phyloP scores from a whole-genome alignment of 1,140 invertebrate species.

The Bombus impatiens region DNA sequence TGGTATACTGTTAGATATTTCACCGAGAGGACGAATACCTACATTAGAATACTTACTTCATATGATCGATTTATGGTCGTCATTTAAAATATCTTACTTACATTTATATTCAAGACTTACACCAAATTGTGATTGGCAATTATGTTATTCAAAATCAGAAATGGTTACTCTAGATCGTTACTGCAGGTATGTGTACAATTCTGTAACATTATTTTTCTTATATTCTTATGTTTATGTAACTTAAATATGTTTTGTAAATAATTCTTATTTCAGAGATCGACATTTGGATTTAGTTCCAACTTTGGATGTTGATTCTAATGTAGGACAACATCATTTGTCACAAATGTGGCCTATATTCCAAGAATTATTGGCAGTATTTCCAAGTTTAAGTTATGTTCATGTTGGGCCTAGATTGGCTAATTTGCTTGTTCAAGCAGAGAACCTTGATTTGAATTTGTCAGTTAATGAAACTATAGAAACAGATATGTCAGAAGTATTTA shows the following conservation, averaged over 20 bases:
- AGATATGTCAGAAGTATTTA: constrained; percentile 81
- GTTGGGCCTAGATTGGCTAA: constrained; percentile 85
- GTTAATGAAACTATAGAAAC: constrained; percentile 81
- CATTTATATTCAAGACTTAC: constrained; percentile 84
- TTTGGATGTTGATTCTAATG: constrained; percentile 84
- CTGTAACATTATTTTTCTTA: constrained; percentile 6
- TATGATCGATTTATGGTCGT: constrained; percentile 84
- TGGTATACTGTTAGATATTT: constrained; percentile 86
- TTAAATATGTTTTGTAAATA: background rate
- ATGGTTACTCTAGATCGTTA: constrained; percentile 86
- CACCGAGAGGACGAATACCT: constrained; percentile 84
- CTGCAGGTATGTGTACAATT: constrained; percentile 82
- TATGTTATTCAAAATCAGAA: constrained; percentile 84
- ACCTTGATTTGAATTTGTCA: constrained; percentile 75
- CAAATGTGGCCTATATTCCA: constrained; percentile 84
- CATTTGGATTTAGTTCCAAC: constrained; percentile 84
- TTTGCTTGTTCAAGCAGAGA: constrained; percentile 82
- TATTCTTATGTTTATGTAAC: background rate
- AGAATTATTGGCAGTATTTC: constrained; percentile 82
- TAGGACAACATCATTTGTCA: constrained; percentile 83
- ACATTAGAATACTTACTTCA: constrained; percentile 84
- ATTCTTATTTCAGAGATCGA: constrained; percentile 73
- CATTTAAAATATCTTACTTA: constrained; percentile 86
- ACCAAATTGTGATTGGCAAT: constrained; percentile 81
- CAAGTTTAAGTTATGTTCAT: constrained; percentile 84